Conservation (phyloP, 2,113 vertebrate species). For the Aythya baeri region DNA sequence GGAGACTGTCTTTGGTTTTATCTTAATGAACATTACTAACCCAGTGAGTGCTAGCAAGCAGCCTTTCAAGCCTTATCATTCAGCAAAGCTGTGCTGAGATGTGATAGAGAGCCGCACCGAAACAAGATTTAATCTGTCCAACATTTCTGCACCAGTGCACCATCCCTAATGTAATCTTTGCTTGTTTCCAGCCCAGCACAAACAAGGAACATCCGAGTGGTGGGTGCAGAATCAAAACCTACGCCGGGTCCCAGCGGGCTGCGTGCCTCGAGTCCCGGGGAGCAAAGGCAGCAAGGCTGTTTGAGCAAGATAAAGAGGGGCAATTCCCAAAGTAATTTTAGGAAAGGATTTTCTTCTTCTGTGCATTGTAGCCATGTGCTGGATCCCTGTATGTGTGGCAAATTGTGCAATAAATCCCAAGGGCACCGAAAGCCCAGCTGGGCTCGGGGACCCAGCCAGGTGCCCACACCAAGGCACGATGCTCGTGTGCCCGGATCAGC, state of each 20-base stretch:
- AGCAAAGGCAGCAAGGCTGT: neutral
- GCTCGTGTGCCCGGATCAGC: too few relatives aligned
- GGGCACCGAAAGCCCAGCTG: neutral
- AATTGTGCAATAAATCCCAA: neutral
- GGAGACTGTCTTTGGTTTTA: neutral
- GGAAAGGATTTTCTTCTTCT: neutral
- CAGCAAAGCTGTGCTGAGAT: accelerated
- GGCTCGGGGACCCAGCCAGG: too few relatives aligned
- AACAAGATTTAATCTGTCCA: neutral
- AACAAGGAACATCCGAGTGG: neutral
- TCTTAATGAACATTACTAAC: neutral
- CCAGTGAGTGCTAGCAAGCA: neutral
- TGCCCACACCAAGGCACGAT: too few relatives aligned
- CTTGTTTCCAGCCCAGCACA: neutral
- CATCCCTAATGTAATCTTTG: neutral
- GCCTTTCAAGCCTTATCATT: slow-evolving; percentile 4
- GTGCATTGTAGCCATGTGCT: neutral
- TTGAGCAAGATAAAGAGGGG: neutral
- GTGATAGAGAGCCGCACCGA: neutral
- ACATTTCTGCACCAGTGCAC: neutral
- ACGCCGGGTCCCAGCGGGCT: accelerated
- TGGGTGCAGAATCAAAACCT: neutral
- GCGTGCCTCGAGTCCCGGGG: accelerated
- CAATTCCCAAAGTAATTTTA: accelerated
- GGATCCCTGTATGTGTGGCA: neutral